Evolutionary conservation across 2,888 invertebrate genomes (phyloP), one percentile per base, ranked within the genome.

Genomic region (Megastigmus dorsalis): DNA sequence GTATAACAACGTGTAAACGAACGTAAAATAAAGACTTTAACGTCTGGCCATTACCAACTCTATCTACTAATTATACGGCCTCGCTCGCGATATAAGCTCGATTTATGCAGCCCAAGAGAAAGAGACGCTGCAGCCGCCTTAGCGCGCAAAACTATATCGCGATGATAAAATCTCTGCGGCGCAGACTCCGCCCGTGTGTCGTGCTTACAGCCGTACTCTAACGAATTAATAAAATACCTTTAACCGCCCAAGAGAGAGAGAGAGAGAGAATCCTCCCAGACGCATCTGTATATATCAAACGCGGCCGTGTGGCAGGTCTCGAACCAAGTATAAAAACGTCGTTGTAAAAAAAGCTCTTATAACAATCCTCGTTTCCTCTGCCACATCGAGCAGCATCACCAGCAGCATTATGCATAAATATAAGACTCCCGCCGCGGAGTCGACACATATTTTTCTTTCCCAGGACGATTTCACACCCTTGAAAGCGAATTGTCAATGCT

Each of bases 61-160:
- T 69, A 75, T 70, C 75, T 54, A 66, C 59, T 75, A 70, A 75
- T 69, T 60, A 66, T 28, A 66, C 13, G 10, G 52, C 48, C n/a
- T 2, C 57, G 48, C 48, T 6, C 13, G 26, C 7, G n/a, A 23
- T 50, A 50, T 5, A 68, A 68, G 23, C 36, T 59, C 59, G 59
- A 59, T 59, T 50, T 68, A 68, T 59, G 48, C 48, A n/a, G n/a
- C n/a, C n/a, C n/a, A n/a, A n/a, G n/a, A n/a, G n/a, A n/a, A n/a
- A n/a, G n/a, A n/a, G n/a, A 45, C n/a, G 33, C 18, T 15, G 15
- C 36, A 23, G 26, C 57, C 15, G 23, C 2, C 15, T 57, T 67
- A 48, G n/a, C 48, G 28, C 28, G 30, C 41, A 41, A 52, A 65
- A 65, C n/a, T n/a, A 26, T 33, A 55, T 67, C 45, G n/a, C 23